Percentiles rank a stretch among this genome's conserved stretches.
Conservation (phyloP, 2,888 invertebrate genomes). For the Megalurothrips usitatus region DNA sequence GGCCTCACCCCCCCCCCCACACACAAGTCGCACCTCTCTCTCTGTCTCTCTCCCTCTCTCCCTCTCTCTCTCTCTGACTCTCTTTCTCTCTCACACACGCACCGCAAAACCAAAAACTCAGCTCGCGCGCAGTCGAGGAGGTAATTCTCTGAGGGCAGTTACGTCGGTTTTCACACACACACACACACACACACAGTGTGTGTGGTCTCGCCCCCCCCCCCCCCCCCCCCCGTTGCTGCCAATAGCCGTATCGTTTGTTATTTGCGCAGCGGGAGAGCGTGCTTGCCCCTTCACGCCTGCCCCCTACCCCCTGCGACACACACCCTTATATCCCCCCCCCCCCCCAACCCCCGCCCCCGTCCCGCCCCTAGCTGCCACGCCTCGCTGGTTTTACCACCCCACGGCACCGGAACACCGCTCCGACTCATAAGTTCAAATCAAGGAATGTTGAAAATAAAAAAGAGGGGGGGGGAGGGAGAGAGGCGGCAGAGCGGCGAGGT, state of each 20-base stretch:
- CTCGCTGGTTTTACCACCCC: too few species aligned
- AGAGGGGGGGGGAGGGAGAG: background rate
- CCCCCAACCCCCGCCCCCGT: too few species aligned
- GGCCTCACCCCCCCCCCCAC: too few species aligned
- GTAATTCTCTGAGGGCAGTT: background rate
- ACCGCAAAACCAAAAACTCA: background rate
- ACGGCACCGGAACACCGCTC: too few species aligned
- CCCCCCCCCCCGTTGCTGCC: background rate
- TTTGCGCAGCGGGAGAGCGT: background rate
- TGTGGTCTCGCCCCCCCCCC: background rate
- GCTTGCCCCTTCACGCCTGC: too few species aligned
- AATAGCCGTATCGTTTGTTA: background rate
- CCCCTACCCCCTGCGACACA: too few species aligned
- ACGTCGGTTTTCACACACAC: background rate
- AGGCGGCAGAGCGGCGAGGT: background rate
- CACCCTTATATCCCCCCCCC: too few species aligned
- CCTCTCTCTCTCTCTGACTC: background rate
- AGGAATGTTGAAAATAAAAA: background rate
- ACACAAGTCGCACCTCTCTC: too few species aligned
- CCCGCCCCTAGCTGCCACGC: too few species aligned
- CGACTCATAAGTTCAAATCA: too few species aligned
- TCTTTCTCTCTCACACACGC: background rate
- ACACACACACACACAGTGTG: background rate
- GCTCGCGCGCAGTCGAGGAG: too few species aligned
- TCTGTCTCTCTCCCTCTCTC: conserved; percentile 27